Evolutionary conservation across 2,888 invertebrate species (phyloP).

Genomic region (Tipula vernalis): DNA sequence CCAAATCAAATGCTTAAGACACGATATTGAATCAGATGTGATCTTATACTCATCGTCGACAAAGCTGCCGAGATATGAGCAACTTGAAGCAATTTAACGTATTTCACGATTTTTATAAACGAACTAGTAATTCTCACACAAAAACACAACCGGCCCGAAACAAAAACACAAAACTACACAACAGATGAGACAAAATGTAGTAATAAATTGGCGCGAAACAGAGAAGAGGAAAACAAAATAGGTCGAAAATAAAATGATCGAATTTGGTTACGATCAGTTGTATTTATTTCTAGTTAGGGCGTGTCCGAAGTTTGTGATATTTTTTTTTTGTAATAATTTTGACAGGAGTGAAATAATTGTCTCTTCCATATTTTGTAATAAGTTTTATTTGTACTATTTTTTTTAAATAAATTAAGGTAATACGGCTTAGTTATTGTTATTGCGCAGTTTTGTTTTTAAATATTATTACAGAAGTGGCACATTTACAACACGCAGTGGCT

Average conservation of each 20-base stretch:
- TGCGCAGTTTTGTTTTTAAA: too few relatives aligned
- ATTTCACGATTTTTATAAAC: neutral
- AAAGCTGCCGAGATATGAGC: constrained; percentile 33
- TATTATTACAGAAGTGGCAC: too few relatives aligned
- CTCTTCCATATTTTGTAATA: too few relatives aligned
- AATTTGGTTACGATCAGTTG: neutral
- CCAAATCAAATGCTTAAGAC: constrained; percentile 36
- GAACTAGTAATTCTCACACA: neutral
- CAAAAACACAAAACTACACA: neutral
- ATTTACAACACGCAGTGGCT: too few relatives aligned
- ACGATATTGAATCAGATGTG: constrained; percentile 32
- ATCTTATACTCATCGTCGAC: constrained; percentile 32
- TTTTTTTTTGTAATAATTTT: too few relatives aligned
- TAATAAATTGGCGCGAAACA: neutral
- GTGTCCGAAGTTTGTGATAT: too few relatives aligned
- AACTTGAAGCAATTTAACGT: constrained; percentile 31
- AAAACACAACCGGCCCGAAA: neutral
- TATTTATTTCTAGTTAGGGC: too few relatives aligned
- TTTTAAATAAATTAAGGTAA: too few relatives aligned
- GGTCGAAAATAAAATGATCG: neutral
- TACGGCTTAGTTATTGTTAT: too few relatives aligned
- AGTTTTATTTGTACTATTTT: too few relatives aligned
- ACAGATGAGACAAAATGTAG: neutral
- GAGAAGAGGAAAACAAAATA: neutral
- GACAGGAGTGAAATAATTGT: too few relatives aligned